Conservation (phyloP, 2,888 invertebrate species). For the Aproaerema taeniolella region DNA sequence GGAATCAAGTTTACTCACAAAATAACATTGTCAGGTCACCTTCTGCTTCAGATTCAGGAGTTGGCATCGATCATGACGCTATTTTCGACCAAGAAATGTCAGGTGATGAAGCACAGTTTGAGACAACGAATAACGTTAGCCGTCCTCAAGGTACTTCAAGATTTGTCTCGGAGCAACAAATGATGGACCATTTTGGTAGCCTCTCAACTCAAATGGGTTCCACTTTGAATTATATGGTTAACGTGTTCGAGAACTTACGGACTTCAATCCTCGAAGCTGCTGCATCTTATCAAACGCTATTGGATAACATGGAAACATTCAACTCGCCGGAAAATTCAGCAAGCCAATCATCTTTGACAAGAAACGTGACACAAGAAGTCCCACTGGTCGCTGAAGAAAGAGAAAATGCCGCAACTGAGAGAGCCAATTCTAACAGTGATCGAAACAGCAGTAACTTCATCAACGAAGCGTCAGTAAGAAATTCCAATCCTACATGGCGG, state of each 20-base stretch:
- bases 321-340: conserved; percentile 5
- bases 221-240: conserved; percentile 4
- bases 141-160: neutral
- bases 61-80: conserved; percentile 2
- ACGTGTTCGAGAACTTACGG: conserved; percentile 6
- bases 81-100: neutral
- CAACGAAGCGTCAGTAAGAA: conserved; percentile 4
- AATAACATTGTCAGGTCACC: conserved; percentile 1
- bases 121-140: conserved; percentile 4
- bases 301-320: conserved; percentile 4
- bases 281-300: conserved; percentile 5
- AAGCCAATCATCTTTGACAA: conserved; percentile 4
- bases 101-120: neutral
- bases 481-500: conserved; percentile 1
- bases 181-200: conserved; percentile 3
- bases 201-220: conserved; percentile 5
- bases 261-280: conserved; percentile 4
- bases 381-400: conserved; percentile 5
- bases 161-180: neutral
- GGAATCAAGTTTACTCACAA: conserved; percentile 2
- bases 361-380: conserved; percentile 4
- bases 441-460: conserved; percentile 5
- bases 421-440: neutral
- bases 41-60: conserved; percentile 3
- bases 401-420: conserved; percentile 1